A percentile compares a stretch with the other conserved stretches of the same genome.
Conservation (phyloP, 2,113 vertebrate genomes). For the Todiramphus saurophagus region DNA sequence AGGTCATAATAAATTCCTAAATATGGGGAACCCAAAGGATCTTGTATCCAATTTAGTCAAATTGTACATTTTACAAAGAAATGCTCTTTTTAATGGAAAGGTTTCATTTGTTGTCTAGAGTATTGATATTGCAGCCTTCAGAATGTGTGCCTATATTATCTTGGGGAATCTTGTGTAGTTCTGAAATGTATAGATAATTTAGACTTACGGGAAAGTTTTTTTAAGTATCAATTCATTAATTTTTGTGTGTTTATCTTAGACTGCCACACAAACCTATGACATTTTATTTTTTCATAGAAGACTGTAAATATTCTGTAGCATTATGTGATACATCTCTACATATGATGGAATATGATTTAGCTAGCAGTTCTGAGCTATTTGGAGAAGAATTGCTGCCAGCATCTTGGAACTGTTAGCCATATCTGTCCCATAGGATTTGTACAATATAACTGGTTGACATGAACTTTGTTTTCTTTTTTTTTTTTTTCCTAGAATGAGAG, state of each 20-base stretch:
- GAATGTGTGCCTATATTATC: background rate
- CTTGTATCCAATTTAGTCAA: conserved; percentile 18
- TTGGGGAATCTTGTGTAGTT: background rate
- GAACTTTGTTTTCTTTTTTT: background rate
- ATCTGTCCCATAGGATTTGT: background rate
- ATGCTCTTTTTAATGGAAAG: background rate
- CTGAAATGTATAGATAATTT: background rate
- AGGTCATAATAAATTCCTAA: conserved; percentile 11
- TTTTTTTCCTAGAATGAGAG: conserved; percentile 82
- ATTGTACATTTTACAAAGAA: background rate
- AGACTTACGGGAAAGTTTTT: background rate
- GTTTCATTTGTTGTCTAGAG: conserved; percentile 22
- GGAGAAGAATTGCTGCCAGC: conserved; percentile 44
- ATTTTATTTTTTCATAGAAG: background rate
- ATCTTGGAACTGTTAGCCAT: conserved; percentile 37
- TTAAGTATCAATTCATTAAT: background rate
- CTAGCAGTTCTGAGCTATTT: conserved; percentile 56
- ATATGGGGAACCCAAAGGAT: background rate
- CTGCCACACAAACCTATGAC: background rate
- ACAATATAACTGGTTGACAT: background rate
- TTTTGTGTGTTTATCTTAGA: conserved; percentile 10
- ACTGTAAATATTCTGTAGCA: background rate
- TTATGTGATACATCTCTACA: background rate
- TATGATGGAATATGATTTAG: conserved; percentile 28
- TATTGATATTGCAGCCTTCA: conserved; percentile 18